Conservation (phyloP, 2,113 vertebrate species). For the human (Homo sapiens) region DNA sequence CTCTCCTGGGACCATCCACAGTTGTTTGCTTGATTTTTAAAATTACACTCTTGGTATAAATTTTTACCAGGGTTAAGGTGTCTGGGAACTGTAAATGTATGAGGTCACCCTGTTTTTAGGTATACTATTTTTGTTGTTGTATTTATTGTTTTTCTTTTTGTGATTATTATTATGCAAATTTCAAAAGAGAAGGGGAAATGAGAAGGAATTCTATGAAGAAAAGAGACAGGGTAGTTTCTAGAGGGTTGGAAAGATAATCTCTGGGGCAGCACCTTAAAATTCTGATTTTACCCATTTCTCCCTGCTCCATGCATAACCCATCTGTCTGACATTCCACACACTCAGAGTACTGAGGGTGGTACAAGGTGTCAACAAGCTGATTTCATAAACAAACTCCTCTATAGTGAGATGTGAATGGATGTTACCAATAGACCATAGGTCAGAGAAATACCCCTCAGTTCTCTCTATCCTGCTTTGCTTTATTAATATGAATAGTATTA, state of each 20-base stretch:
- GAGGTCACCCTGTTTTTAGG: background rate
- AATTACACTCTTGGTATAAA: constrained; percentile 42
- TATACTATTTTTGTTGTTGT: background rate
- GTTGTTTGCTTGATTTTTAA: constrained; percentile 53
- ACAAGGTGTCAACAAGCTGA: background rate
- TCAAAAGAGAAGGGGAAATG: background rate
- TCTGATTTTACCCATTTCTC: background rate
- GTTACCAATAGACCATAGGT: background rate
- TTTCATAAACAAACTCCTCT: background rate
- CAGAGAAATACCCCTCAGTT: background rate
- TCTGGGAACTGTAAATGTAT: background rate
- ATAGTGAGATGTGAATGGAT: background rate
- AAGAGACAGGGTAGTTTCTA: background rate
- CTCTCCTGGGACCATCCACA: background rate
- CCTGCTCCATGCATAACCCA: background rate
- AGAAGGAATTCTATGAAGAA: background rate
- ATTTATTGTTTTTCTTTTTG: background rate
- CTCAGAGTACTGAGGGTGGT: background rate
- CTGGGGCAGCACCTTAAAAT: background rate
- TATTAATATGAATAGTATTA: background rate
- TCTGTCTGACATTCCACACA: background rate
- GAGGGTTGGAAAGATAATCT: background rate
- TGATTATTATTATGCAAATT: background rate
- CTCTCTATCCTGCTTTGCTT: background rate
- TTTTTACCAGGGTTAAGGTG: background rate